phyloP scores from a whole-genome alignment of 1,140 invertebrate species.

The Tetragonula clypearis region DNA sequence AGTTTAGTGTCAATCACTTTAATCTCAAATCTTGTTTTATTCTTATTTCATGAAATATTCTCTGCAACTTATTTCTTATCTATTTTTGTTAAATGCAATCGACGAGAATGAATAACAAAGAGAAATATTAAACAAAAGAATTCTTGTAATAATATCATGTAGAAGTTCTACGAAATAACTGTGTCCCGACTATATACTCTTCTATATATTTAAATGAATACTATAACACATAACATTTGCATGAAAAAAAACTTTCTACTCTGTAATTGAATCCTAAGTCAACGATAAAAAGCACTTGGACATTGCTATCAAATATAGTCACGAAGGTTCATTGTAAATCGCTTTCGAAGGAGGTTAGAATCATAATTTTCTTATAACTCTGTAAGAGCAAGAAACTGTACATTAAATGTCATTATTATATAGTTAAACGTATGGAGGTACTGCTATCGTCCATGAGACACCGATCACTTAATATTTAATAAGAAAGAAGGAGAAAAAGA shows the following conservation, averaged over 20 bases:
- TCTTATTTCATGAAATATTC: too few species aligned
- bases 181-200: background rate
- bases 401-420: background rate
- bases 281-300: background rate
- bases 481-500: background rate
- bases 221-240: background rate
- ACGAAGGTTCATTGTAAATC: too few species aligned
- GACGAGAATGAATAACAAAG: too few species aligned
- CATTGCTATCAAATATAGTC: too few species aligned
- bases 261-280: background rate
- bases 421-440: background rate
- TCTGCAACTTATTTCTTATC: too few species aligned
- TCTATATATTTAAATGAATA: background rate
- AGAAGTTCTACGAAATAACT: background rate
- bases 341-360: background rate
- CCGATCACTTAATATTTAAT: background rate
- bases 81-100: too few species aligned
- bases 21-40: too few species aligned
- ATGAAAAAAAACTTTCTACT: background rate
- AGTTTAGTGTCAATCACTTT: too few species aligned
- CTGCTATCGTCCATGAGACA: background rate
- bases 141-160: background rate
- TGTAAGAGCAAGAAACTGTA: background rate
- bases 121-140: too few species aligned
- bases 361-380: slow-evolving; percentile 5